phyloP scores from a whole-genome alignment of 1,140 invertebrate species.

The Sipha flava region DNA sequence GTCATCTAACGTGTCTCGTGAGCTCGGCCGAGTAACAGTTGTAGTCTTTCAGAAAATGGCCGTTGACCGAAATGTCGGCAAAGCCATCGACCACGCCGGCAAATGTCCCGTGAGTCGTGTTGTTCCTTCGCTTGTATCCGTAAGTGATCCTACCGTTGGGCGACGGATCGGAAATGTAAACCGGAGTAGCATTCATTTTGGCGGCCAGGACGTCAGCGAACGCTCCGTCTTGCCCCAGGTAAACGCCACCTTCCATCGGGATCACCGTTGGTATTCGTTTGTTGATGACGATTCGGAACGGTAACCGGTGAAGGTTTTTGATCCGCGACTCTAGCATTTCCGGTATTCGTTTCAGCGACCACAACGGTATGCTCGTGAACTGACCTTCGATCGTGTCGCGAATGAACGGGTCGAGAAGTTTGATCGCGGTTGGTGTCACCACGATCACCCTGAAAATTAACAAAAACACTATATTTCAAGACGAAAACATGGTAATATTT shows the following conservation, averaged over 20 bases:
- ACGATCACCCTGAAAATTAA: conserved; percentile 4
- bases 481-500: too few species aligned
- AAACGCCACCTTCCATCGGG: background rate
- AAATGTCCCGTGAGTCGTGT: conserved; percentile 39
- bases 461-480: too few species aligned
- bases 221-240: conserved; percentile 39
- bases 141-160: conserved; percentile 35
- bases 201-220: conserved; percentile 41
- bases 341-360: background rate
- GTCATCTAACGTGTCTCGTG: conserved; percentile 14
- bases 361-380: background rate
- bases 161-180: background rate
- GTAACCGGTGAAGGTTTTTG: conserved; percentile 40
- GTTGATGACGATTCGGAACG: conserved; percentile 42
- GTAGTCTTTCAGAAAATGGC: conserved; percentile 44
- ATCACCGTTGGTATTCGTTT: conserved; percentile 38
- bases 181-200: conserved; percentile 42
- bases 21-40: conserved; percentile 33
- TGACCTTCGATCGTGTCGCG: background rate
- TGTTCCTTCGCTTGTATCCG: background rate
- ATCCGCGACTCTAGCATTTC: background rate
- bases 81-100: conserved; percentile 40
- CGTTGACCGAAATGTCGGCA: conserved; percentile 43
- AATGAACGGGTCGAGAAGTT: background rate
- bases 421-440: background rate